phyloP scores from a whole-genome alignment of 2,797 vertebrate species.

The Spinibarbus caldwelli region DNA sequence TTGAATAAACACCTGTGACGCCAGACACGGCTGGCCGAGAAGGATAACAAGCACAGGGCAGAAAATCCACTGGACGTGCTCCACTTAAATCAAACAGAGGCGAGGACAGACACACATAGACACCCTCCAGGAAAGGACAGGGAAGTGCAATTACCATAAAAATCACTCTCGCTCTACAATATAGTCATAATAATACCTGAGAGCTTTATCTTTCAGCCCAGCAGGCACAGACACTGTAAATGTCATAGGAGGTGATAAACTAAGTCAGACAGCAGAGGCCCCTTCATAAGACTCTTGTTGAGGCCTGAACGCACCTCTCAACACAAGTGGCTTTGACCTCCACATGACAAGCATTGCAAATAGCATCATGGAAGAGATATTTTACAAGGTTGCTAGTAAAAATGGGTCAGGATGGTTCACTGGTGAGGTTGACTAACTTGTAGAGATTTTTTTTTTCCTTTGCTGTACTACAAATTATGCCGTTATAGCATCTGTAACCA shows the following conservation, averaged over 20 bases:
- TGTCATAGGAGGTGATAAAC: slow-evolving; percentile 25
- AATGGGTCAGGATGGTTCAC: neutral
- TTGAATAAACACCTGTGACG: slow-evolving; percentile 51
- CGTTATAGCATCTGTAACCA: neutral
- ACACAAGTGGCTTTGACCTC: slow-evolving; percentile 28
- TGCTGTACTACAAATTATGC: neutral
- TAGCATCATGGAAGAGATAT: neutral
- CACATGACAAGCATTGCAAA: slow-evolving; percentile 4
- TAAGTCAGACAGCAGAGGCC: neutral
- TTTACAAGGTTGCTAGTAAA: neutral
- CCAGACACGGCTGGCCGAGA: slow-evolving; percentile 42
- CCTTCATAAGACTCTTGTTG: neutral
- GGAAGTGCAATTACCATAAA: slow-evolving; percentile 27
- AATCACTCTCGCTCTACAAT: slow-evolving; percentile 18
- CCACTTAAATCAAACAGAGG: slow-evolving; percentile 43
- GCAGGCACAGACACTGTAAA: slow-evolving; percentile 24
- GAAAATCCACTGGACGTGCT: slow-evolving; percentile 43
- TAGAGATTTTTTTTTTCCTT: neutral
- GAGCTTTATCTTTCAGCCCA: slow-evolving; percentile 33
- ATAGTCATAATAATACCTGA: slow-evolving; percentile 16
- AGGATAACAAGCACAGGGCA: slow-evolving; percentile 38
- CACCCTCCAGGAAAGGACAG: slow-evolving; percentile 30
- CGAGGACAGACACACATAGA: slow-evolving; percentile 33
- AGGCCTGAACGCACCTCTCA: slow-evolving; percentile 11
- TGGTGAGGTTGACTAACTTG: neutral